Base-by-base conservation (phyloP, 2,113 vertebrate species). In the Dascyllus trimaculatus region DNA sequence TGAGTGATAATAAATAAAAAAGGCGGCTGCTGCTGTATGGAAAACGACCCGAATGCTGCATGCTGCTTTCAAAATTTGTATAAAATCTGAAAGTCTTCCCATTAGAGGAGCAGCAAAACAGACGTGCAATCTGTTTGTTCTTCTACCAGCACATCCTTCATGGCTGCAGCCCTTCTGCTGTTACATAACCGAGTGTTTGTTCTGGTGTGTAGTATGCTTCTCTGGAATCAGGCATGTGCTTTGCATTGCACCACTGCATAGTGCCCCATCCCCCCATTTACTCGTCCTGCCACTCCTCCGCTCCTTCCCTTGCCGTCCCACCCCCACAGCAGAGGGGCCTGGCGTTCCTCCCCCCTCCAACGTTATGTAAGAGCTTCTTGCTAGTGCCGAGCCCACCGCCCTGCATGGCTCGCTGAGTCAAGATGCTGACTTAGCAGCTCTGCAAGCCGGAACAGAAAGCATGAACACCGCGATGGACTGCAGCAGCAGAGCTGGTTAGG, bases 341-440 rank as follows among this genome's bases (percentile, higher is more conserved):
- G 25, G 24, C 0, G 5, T 49, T 22, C 43, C 43, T 62, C 21
- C 38, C 25, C 54, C 52, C 1, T 0, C 13, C n/a, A 9, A 18
- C 3, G 46, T 90, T 91, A 90, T 78, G 62, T 85, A 92, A 90
- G 77, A 58, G 68, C 52, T 62, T 67, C 5, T 15, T 77, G 49
- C 53, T 10, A 4, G 45, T 18, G 38, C 68, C 22, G 5, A 75
- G 51, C 73, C 68, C 68, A 68, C 53, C 4, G 3, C 21, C 73
- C 54, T 22, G 61, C 82, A 71, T 10, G 53, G 69, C 57, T 58
- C 48, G 75, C 66, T 82, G 72, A 73, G 45, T 74, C 75, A 84
- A 88, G 75, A 82, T 84, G 75, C 85, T 86, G 85, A 86, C 60
- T 74, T 53, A 66, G 67, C 83, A 81, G 59, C 76, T 84, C 49